Base-by-base conservation (phyloP, 2,888 invertebrate genomes). In the Linnaemya vulpina region DNA sequence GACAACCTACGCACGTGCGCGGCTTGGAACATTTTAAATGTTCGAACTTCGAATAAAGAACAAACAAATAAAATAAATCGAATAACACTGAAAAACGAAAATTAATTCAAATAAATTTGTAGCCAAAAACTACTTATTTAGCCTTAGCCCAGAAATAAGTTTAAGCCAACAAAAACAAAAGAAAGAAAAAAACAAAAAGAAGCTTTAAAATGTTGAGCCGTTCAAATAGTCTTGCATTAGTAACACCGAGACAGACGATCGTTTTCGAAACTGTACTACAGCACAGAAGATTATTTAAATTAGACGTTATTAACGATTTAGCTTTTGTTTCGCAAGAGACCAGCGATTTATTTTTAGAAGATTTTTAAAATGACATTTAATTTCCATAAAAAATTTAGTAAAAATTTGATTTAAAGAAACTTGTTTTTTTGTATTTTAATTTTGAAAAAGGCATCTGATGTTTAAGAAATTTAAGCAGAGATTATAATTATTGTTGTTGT, bases 1-100 rank as follows among this genome's bases (percentile, higher is more conserved):
- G 71, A 25, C 40, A 83, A 63, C 77, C 82, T 73, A 83, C 82
- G 67, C 82, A 83, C 82, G 82, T 83, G 82, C 77, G 65, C 67
- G 9, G 1, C 22, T 67, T 55, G 76, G 46, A 67, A 46, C 76
- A 67, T 67, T 76, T 76, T 38, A 35, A 58, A 67, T 76, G 46
- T 46, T 55, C 40, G 58, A 20, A 25, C 13, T 46, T 43, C 25
- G 58, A 20, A 25, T 10, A 17, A 43, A 46, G 46, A 55, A 38
- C 49, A 11, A 49, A 5, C 35, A 11, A 15, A 58, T 20, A 7
- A 58, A 25, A 8, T n/a, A n/a, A n/a, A n/a, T n/a, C n/a, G n/a
- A n/a, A n/a, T n/a, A 25, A 38, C 11, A 74, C n/a, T n/a, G n/a
- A 22, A 3, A 20, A 51, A 15, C 62, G 17, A 43, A 46, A n/a